Base-by-base conservation (phyloP, 2,113 vertebrate species). In the Otus sunia region DNA sequence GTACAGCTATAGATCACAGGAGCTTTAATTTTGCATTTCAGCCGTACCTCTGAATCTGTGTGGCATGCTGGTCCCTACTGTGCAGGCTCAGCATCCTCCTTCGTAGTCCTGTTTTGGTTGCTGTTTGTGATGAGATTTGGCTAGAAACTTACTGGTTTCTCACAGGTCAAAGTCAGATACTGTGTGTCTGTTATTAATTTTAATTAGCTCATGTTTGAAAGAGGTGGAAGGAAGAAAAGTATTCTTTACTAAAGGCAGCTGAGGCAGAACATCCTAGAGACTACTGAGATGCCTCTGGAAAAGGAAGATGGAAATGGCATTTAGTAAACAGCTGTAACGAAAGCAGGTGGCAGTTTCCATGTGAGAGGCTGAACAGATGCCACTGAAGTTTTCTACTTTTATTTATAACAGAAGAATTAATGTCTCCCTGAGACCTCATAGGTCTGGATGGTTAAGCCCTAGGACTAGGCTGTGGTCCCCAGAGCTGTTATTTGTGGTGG, bases 1-100 rank as follows among this genome's bases (percentile, higher is more conserved):
- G 0, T 41, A 25, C 14, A 30, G 11, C 14, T 56, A 14, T 16
- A 72, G 29, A 11, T 11, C 11, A 17, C 5, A 23, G 25, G 3
- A 81, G 29, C 10, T 75, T 47, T 17, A 20, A n/a, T 37, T 67
- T 37, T 49, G 23, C 15, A 43, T 64, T 63, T 68, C 47, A 62
- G 18, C 22, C 6, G 4, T 34, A 60, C 32, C 2, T 52, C 29
- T 47, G 58, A n/a, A 11, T 12, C 21, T 36, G 1, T 26, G 21
- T 30, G 29, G 41, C 20, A 27, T 34, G 30, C 26, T 49, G 25
- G 7, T 39, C n/a, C 12, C 6, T 39, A 22, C 21, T 4, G 20
- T 64, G 18, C n/a, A 77, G 26, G 12, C 9, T 72, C 37, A 43
- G 22, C 43, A 56, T 14, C 32, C 5, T 45, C 29, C 19, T 60